These are phyloP conservation scores for Lordiphosa stackelbergi DNA, from an alignment of 1,140 invertebrate species.

Conservation along the genomic window DNA sequence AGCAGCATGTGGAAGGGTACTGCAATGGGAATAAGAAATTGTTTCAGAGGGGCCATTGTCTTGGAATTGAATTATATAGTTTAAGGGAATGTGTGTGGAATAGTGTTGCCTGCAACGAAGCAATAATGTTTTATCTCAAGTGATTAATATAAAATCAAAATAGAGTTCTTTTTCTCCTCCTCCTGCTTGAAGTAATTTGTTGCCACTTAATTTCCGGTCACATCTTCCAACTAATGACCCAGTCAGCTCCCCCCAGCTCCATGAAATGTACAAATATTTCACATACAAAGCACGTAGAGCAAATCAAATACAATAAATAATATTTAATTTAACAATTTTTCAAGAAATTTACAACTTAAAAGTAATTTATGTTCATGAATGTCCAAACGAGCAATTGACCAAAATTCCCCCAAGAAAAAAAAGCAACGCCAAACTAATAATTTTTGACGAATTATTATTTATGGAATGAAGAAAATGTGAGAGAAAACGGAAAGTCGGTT, in stretches of 20 bases:
- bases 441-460: conserved; percentile 43
- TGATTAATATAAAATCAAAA: no score
- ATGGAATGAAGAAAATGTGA: conserved; percentile 37
- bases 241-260: no score
- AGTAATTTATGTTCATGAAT: conserved; percentile 62
- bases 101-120: not conserved
- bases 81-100: conserved; percentile 6
- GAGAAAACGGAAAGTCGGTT: not conserved
- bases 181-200: no score
- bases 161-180: no score
- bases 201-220: no score
- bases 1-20: not conserved
- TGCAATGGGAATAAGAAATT: conserved; percentile 9
- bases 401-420: conserved; percentile 24
- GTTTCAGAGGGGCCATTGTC: conserved; percentile 3
- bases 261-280: conserved; percentile 3
- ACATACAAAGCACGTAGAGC: conserved; percentile 42
- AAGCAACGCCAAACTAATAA: not conserved
- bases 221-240: no score
- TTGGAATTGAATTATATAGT: conserved; percentile 2
- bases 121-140: no score
- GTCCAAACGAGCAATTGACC: conserved; percentile 63
- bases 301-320: conserved; percentile 70
- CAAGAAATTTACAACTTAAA: conserved; percentile 59
- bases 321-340: conserved; percentile 62